Evolutionary conservation across 2,888 invertebrate genomes (phyloP).

Genomic region (Bugula neritina): DNA sequence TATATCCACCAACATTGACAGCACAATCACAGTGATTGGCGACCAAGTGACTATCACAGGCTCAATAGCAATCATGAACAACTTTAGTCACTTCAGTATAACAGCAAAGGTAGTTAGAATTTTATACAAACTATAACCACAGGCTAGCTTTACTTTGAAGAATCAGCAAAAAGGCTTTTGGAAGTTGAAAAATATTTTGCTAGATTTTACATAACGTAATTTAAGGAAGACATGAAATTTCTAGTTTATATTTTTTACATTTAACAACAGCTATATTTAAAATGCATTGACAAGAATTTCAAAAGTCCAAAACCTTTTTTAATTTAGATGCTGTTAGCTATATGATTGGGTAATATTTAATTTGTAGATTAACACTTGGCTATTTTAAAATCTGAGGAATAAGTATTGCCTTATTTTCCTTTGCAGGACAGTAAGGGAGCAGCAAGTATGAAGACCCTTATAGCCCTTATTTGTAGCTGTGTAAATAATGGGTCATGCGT

Average conservation of each 20-base stretch:
- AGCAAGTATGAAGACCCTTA: neutral
- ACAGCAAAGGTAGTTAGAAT: neutral
- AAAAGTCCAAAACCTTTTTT: no score
- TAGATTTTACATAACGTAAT: no score
- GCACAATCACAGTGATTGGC: neutral
- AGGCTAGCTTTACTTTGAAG: neutral
- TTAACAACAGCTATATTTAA: no score
- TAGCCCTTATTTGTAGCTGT: slow-evolving; percentile 4
- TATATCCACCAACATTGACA: neutral
- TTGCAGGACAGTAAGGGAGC: slow-evolving; percentile 2
- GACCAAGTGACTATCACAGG: neutral
- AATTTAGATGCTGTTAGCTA: no score
- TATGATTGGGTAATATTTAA: no score
- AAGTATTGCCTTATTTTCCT: neutral
- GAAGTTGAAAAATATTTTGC: neutral
- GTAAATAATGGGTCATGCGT: slow-evolving; percentile 16
- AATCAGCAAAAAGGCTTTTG: no score
- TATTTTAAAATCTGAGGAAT: neutral
- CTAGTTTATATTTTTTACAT: no score
- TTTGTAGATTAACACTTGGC: no score
- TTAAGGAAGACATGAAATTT: no score
- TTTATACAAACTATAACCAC: neutral
- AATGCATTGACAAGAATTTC: no score
- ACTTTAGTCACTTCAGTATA: neutral
- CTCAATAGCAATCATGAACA: neutral